phyloP scores from a whole-genome alignment of 1,140 invertebrate genomes.

The Trinorchestia longiramus region DNA sequence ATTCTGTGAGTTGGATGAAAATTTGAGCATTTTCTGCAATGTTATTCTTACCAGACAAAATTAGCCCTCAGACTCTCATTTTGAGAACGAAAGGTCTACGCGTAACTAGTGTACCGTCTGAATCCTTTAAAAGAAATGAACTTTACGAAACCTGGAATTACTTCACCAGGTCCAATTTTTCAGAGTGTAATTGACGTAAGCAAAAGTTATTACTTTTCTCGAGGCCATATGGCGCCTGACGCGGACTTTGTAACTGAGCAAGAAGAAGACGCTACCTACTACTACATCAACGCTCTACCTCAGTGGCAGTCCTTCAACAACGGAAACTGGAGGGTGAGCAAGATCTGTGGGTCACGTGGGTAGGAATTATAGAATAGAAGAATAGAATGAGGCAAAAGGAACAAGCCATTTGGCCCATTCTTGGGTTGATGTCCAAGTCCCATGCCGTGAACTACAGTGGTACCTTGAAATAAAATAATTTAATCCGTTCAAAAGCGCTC shows the following conservation, averaged over 20 bases:
- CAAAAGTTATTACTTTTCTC: constrained; percentile 68
- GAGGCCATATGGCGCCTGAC: constrained; percentile 74
- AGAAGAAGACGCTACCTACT: constrained; percentile 73
- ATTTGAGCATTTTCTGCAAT: not conserved
- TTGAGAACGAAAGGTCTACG: not conserved
- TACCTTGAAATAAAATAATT: not conserved
- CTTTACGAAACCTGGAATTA: not conserved
- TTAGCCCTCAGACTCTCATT: too few species aligned
- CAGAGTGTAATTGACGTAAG: constrained; percentile 50
- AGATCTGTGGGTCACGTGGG: not conserved
- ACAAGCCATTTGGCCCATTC: too few species aligned
- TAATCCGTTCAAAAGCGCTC: not conserved
- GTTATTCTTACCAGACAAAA: not conserved
- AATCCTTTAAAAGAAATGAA: not conserved
- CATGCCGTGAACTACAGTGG: too few species aligned
- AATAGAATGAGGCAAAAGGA: too few species aligned
- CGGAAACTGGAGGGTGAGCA: constrained; percentile 72
- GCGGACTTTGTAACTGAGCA: constrained; percentile 72
- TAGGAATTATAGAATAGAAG: too few species aligned
- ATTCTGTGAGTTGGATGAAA: not conserved
- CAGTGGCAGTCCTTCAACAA: constrained; percentile 76
- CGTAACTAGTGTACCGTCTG: not conserved
- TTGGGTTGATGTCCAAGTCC: too few species aligned
- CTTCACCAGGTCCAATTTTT: not conserved
- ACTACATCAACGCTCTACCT: constrained; percentile 74